Conservation (phyloP, 2,797 vertebrate genomes). For the Ctenosaura bakeri region DNA sequence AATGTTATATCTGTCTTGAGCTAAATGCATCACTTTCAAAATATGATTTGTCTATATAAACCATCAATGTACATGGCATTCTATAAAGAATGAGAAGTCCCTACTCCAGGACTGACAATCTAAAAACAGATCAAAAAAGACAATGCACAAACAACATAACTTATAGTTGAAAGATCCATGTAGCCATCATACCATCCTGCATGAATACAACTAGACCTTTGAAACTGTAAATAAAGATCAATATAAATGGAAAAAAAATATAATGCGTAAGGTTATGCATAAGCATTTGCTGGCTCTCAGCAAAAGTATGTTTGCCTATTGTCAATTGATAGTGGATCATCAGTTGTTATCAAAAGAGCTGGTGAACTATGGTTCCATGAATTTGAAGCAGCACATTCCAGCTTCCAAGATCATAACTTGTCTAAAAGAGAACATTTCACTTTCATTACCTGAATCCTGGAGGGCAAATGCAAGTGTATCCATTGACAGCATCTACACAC, state of each 20-base stretch:
- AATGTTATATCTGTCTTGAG: not conserved
- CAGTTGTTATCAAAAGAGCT: not conserved
- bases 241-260: not conserved
- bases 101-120: not conserved
- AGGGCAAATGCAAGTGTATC: slow-evolving; percentile 93
- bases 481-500: slow-evolving; percentile 91
- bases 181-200: not conserved
- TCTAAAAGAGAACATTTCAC: not conserved
- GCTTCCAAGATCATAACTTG: not conserved
- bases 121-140: not conserved
- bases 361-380: not conserved
- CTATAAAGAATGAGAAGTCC: not conserved
- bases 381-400: not conserved
- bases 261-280: not conserved
- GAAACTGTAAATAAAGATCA: not conserved
- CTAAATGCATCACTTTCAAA: not conserved
- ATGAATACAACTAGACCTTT: not conserved
- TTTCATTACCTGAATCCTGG: slow-evolving; percentile 92
- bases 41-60: not conserved
- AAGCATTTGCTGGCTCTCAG: not conserved
- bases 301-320: not conserved
- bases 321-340: not conserved
- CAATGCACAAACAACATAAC: no score
- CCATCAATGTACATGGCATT: not conserved
- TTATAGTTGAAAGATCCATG: no score